These are phyloP conservation scores for Atherinomorus stipes DNA, from an alignment of 2,113 vertebrate species.

Conservation along the genomic window DNA sequence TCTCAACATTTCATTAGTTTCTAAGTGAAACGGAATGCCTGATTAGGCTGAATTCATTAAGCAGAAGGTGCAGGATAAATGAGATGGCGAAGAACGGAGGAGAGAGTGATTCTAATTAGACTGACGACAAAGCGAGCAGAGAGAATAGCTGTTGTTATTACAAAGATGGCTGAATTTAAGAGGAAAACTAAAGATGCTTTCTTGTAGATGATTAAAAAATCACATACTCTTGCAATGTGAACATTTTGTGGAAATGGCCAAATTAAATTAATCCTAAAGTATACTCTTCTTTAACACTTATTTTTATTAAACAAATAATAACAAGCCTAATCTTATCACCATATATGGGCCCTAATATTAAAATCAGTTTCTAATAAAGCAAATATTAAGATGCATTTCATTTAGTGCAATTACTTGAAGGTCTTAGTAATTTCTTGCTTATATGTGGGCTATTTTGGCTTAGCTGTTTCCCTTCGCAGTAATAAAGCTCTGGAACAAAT, in stretches of 20 bases:
- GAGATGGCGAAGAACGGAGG: constrained; percentile 27
- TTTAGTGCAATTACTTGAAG: neutral
- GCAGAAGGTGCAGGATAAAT: constrained; percentile 56
- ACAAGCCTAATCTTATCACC: neutral
- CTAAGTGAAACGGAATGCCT: constrained; percentile 70
- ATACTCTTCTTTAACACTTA: neutral
- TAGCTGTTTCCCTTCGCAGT: neutral
- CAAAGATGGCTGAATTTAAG: constrained; percentile 21
- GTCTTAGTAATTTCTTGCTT: neutral
- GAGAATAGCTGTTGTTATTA: constrained; percentile 41
- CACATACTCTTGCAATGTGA: neutral
- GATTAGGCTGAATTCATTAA: constrained; percentile 70
- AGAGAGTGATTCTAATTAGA: constrained; percentile 60
- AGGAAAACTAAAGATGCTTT: neutral
- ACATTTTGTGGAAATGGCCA: neutral
- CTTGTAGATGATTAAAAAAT: constrained; percentile 8
- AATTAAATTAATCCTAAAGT: neutral
- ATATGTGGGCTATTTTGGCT: neutral
- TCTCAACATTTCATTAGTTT: constrained; percentile 68
- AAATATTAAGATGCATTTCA: constrained; percentile 3
- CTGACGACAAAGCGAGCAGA: constrained; percentile 43
- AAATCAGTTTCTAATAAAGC: too few species aligned
- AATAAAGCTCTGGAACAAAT: too few species aligned
- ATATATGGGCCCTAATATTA: too few species aligned
- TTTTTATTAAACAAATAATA: neutral